These are phyloP conservation scores for Pristionchus pacificus DNA, from an alignment of 1,140 invertebrate genomes.

Conservation along the genomic window DNA sequence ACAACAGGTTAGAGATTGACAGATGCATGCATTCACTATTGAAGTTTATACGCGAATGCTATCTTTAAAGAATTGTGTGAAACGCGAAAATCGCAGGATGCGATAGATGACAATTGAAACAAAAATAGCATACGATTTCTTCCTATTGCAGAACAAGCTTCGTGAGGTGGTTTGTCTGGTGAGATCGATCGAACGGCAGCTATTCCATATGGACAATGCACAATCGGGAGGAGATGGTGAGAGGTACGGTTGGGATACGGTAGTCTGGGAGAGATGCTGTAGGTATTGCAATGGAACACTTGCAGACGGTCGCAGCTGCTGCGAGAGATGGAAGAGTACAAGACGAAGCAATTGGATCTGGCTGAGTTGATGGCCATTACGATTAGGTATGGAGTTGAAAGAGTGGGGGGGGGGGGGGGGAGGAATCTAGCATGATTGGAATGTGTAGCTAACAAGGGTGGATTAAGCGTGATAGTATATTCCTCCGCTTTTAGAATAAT, in stretches of 20 bases:
- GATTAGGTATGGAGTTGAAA: constrained; percentile 8
- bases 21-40: background rate
- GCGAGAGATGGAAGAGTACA: constrained; percentile 76
- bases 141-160: constrained; percentile 40
- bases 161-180: constrained; percentile 52
- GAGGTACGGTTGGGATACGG: too few relatives aligned
- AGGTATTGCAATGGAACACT: background rate
- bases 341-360: constrained; percentile 76
- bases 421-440: too few relatives aligned
- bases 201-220: constrained; percentile 46
- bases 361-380: constrained; percentile 79
- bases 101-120: too few relatives aligned
- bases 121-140: too few relatives aligned
- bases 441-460: background rate
- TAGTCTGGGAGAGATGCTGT: background rate
- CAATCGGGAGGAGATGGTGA: constrained; percentile 4
- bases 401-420: background rate
- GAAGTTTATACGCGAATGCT: too few relatives aligned
- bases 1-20: constrained; percentile 62
- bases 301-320: constrained; percentile 15
- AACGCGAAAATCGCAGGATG: too few relatives aligned
- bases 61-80: too few relatives aligned
- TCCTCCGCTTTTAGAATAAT: too few relatives aligned
- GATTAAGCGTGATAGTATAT: background rate
- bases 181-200: constrained; percentile 48